Evolutionary conservation across 2,888 invertebrate species (phyloP).

Genomic region (Anthoptus insignis): DNA sequence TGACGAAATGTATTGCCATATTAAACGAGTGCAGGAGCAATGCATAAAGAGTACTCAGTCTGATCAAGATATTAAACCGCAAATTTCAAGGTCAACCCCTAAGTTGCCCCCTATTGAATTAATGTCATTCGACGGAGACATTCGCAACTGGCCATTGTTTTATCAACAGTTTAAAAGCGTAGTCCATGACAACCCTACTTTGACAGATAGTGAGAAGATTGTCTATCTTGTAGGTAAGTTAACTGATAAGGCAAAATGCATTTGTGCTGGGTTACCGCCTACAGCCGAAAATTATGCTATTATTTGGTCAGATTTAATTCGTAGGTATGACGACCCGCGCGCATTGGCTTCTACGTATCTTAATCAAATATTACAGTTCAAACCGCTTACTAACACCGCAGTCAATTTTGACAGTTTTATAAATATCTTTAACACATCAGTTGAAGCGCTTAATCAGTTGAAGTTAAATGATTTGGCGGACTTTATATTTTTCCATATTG

Average conservation of each 20-base stretch:
- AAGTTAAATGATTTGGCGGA: conserved; percentile 21
- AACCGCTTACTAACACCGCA: conserved; percentile 4
- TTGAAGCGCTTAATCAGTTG: conserved; percentile 18
- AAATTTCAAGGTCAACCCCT: background rate
- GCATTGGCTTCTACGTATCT: conserved; percentile 10
- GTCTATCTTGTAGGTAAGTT: conserved; percentile 24
- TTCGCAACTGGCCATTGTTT: conserved; percentile 22
- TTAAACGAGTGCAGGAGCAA: conserved; percentile 12
- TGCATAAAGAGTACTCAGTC: background rate
- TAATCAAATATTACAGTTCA: conserved; percentile 14
- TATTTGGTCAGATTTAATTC: background rate
- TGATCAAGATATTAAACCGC: no score
- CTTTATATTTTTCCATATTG: conserved; percentile 24
- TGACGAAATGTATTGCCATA: conserved; percentile 22
- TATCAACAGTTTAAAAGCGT: conserved; percentile 21
- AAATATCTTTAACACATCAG: conserved; percentile 15
- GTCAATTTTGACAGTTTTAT: conserved; percentile 9
- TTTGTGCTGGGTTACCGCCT: background rate
- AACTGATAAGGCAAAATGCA: conserved; percentile 5
- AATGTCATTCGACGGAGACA: conserved; percentile 25
- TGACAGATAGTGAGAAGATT: conserved; percentile 18
- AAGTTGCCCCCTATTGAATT: conserved; percentile 1
- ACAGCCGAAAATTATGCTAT: conserved; percentile 16
- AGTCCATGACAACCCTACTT: conserved; percentile 12
- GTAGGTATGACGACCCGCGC: conserved; percentile 16